phyloP scores from a whole-genome alignment of 1,140 invertebrate genomes.

The Eubasilissa regina region DNA sequence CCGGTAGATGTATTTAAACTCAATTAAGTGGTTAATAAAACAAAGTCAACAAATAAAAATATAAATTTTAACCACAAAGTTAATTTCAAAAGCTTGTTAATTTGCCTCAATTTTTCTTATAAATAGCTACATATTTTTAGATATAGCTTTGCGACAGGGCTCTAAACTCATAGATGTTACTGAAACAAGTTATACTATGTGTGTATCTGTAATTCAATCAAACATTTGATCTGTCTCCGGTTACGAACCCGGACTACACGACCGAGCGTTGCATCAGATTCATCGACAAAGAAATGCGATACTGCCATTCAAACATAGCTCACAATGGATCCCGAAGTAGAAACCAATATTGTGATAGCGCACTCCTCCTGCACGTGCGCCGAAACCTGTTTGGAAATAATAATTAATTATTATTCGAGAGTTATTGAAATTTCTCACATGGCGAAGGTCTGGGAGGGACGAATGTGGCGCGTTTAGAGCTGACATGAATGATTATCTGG shows the following conservation, averaged over 20 bases:
- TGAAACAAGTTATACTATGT: no score
- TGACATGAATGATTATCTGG: constrained; percentile 3
- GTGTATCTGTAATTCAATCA: no score
- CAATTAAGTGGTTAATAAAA: no score
- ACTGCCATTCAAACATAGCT: constrained; percentile 2
- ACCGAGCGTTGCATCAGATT: background rate
- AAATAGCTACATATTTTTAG: no score
- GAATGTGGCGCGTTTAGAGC: background rate
- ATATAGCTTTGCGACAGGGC: no score
- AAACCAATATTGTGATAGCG: constrained; percentile 38
- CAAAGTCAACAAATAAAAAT: no score
- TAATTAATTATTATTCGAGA: constrained; percentile 34
- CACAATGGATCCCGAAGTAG: constrained; percentile 24
- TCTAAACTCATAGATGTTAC: no score
- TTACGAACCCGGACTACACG: background rate
- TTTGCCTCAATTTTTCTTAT: no score
- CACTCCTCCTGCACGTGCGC: background rate
- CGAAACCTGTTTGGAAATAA: constrained; percentile 25
- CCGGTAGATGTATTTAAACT: no score
- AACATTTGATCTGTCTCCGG: no score
- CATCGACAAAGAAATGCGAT: background rate
- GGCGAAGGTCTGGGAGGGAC: background rate
- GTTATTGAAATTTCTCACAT: constrained; percentile 5
- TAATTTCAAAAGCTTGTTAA: no score
- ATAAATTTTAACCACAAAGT: no score